Conservation (phyloP, 2,888 invertebrate species). For the Bembecia ichneumoniformis region DNA sequence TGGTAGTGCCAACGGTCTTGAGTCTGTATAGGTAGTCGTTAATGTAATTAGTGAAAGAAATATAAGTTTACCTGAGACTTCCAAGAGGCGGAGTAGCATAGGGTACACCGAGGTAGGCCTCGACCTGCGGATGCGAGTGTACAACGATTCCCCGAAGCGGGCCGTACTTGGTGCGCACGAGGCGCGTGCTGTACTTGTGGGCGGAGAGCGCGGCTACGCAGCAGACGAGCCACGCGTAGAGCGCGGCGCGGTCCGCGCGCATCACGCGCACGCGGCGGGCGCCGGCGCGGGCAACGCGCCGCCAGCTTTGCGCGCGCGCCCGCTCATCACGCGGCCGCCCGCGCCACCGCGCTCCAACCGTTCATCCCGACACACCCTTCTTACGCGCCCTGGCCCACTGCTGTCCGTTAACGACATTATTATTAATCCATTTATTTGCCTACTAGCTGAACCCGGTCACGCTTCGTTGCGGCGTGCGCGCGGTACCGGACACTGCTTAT, state of each 20-base stretch:
- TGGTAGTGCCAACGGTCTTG: background rate
- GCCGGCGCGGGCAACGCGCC: conserved; percentile 24
- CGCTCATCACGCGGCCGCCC: conserved; percentile 12
- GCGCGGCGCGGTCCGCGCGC: conserved; percentile 67
- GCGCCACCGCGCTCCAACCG: conserved; percentile 34
- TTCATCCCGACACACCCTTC: conserved; percentile 42
- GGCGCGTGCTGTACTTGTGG: conserved; percentile 85
- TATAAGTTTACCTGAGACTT: conserved; percentile 78
- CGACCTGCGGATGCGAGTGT: conserved; percentile 85
- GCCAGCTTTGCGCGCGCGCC: conserved; percentile 28
- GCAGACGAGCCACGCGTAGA: conserved; percentile 71
- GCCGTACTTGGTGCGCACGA: conserved; percentile 92
- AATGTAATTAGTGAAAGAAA: background rate
- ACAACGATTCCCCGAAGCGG: conserved; percentile 88
- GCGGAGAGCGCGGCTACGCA: conserved; percentile 70
- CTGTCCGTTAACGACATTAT: background rate
- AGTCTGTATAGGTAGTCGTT: background rate
- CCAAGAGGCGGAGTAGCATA: conserved; percentile 94
- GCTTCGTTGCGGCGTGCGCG: too few relatives aligned
- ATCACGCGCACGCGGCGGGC: conserved; percentile 53
- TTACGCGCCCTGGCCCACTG: conserved; percentile 50
- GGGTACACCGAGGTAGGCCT: conserved; percentile 93
- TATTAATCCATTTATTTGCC: too few relatives aligned
- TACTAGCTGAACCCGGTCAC: too few relatives aligned
- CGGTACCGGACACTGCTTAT: too few relatives aligned